Conservation (phyloP, 2,888 invertebrate genomes). For the Pocota personata region DNA sequence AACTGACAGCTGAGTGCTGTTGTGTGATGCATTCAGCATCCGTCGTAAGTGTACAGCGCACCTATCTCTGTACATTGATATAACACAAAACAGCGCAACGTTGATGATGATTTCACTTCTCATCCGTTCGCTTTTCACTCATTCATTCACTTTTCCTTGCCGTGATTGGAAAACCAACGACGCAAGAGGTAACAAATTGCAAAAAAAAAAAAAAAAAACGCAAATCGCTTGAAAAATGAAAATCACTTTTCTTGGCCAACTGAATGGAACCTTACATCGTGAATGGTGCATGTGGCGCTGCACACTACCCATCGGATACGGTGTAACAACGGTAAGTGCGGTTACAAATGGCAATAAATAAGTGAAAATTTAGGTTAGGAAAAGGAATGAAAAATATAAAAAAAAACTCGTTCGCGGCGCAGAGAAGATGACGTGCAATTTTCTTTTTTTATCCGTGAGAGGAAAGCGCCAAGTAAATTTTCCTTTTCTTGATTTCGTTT, state of each 20-base stretch:
- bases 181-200: conserved; percentile 53
- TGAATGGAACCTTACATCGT: conserved; percentile 54
- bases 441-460: conserved; percentile 54
- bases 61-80: conserved; percentile 21
- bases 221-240: conserved; percentile 51
- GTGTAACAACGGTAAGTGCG: conserved; percentile 53
- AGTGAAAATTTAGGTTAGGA: conserved; percentile 72
- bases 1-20: conserved; percentile 56
- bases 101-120: conserved; percentile 70
- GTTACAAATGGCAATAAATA: conserved; percentile 71
- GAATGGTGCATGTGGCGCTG: conserved; percentile 45
- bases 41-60: conserved; percentile 38
- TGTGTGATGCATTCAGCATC: conserved; percentile 68
- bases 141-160: conserved; percentile 72
- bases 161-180: conserved; percentile 70
- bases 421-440: conserved; percentile 57
- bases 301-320: conserved; percentile 53
- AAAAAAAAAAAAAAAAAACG: conserved; percentile 19
- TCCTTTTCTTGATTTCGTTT: conserved; percentile 33
- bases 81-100: conserved; percentile 20
- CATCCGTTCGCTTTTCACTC: conserved; percentile 70
- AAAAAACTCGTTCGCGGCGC: conserved; percentile 22
- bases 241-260: conserved; percentile 70
- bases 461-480: conserved; percentile 45
- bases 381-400: conserved; percentile 42